These are phyloP conservation scores for Microtus oregoni DNA, from an alignment of 2,113 vertebrate species.

Conservation along the genomic window DNA sequence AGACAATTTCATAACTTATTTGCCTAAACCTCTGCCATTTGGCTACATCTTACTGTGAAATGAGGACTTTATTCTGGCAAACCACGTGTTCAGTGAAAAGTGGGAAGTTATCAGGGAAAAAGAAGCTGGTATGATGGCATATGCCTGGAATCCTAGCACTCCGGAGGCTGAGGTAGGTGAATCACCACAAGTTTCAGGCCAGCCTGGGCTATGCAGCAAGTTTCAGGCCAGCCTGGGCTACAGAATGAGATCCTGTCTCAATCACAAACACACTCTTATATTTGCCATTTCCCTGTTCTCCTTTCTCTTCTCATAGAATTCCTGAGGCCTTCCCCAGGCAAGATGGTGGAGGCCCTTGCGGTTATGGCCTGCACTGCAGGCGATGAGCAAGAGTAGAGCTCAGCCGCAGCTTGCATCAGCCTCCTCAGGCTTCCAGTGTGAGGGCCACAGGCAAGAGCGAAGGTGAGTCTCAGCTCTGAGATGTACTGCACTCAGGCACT, in stretches of 20 bases:
- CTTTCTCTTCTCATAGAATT: neutral
- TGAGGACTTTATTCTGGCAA: constrained; percentile 2
- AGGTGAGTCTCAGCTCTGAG: neutral
- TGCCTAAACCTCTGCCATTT: constrained; percentile 17
- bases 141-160: neutral
- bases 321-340: neutral
- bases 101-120: constrained; percentile 17
- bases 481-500: neutral
- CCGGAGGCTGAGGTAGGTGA: neutral
- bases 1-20: neutral
- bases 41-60: neutral
- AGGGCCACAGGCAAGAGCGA: neutral
- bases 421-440: neutral
- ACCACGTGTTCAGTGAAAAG: neutral
- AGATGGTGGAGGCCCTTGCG: neutral
- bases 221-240: neutral
- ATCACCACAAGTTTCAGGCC: neutral
- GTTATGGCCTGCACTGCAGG: neutral
- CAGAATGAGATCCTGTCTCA: neutral
- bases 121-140: neutral
- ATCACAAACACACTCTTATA: neutral
- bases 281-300: neutral
- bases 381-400: neutral
- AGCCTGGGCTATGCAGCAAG: neutral
- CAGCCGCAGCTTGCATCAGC: neutral